Percentiles rank a stretch among this genome's conserved stretches.
Conservation (phyloP, 35 echinoderm and acorn worm species). For the Anneissia japonica region DNA sequence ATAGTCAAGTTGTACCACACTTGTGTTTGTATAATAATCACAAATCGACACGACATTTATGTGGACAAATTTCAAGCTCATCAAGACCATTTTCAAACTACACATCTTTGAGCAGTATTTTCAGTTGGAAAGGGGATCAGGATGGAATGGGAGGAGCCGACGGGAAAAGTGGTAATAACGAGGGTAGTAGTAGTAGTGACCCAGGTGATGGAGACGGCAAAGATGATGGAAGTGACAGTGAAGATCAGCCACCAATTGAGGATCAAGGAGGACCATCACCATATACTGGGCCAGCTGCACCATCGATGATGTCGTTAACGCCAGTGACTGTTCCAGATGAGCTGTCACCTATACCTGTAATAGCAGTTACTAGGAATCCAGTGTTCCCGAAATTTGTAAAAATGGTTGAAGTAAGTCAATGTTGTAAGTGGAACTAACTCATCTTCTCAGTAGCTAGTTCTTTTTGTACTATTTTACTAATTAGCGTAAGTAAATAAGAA, state of each 20-base stretch:
- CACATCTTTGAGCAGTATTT: not conserved
- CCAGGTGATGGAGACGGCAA: not conserved
- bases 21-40: too few relatives aligned
- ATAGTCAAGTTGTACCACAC: too few relatives aligned
- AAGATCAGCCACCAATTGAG: not conserved
- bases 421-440: not conserved
- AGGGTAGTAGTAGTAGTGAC: not conserved
- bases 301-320: conserved; percentile 56
- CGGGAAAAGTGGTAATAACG: not conserved
- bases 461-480: too few relatives aligned
- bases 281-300: conserved; percentile 4
- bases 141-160: conserved; percentile 11
- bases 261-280: not conserved
- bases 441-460: not conserved
- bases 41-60: too few relatives aligned
- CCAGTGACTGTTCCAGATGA: conserved; percentile 83
- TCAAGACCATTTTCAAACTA: not conserved
- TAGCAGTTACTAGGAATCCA: conserved; percentile 90
- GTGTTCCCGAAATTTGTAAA: conserved; percentile 98
- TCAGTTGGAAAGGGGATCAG: conserved; percentile 13
- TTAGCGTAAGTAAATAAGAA: too few relatives aligned
- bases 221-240: conserved; percentile 6
- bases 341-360: conserved; percentile 81
- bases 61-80: not conserved
- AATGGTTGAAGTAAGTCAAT: conserved; percentile 86